Evolutionary conservation across 2,797 vertebrate species (phyloP).

Genomic region (Galaxias olidus): DNA sequence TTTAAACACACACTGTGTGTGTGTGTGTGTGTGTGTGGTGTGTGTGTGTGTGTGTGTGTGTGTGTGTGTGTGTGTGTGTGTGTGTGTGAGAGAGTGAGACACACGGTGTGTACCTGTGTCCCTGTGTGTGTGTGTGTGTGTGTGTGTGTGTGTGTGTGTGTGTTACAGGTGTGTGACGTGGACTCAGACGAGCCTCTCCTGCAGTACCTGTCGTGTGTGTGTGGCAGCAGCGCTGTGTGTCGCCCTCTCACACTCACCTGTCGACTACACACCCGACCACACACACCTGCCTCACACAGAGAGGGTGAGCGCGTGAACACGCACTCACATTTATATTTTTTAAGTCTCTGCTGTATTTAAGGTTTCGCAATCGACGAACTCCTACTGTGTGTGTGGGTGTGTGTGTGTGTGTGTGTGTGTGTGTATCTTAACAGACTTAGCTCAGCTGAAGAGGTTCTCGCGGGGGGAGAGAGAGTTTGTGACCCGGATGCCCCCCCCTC

Average conservation of each 20-base stretch:
- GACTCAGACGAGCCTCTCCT: conserved; percentile 54
- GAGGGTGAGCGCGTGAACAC: conserved; percentile 46
- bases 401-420: conserved; percentile 23
- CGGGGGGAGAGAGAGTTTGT: conserved; percentile 69
- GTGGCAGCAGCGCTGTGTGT: conserved; percentile 53
- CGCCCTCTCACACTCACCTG: conserved; percentile 64
- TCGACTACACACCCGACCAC: conserved; percentile 38
- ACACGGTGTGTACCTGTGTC: not conserved
- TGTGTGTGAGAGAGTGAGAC: too few species aligned
- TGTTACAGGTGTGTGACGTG: conserved; percentile 56
- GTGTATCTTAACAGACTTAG: conserved; percentile 41
- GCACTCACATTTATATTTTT: not conserved
- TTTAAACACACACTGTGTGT: too few species aligned
- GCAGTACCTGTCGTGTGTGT: conserved; percentile 63
- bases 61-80: conserved; percentile 26
- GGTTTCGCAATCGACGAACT: not conserved
- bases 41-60: conserved; percentile 9
- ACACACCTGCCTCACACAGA: conserved; percentile 11
- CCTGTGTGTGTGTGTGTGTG: conserved; percentile 16
- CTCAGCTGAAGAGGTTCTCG: conserved; percentile 53
- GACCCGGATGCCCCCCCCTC: conserved; percentile 56
- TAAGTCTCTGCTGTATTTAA: not conserved
- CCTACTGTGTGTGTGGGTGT: conserved; percentile 2
- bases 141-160: conserved; percentile 12
- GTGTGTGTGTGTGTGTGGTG: conserved; percentile 6